phyloP scores from a whole-genome alignment of 2,113 vertebrate genomes.

The Marmota flaviventris region DNA sequence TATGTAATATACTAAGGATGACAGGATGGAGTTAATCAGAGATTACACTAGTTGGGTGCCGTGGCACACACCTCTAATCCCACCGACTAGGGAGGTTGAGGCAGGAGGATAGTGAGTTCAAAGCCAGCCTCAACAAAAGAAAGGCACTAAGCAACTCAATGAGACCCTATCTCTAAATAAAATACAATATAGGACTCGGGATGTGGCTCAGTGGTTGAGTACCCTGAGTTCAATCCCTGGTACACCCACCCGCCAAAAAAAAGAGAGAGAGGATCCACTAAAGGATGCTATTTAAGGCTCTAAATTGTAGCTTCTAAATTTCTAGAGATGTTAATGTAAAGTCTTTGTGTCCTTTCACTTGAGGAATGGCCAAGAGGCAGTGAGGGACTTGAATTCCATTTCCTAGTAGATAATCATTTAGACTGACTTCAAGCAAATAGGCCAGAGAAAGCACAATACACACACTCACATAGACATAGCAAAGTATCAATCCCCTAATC shows the following conservation, averaged over 20 bases:
- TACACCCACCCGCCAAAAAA: too few species aligned
- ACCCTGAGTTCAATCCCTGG: too few species aligned
- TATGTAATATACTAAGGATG: background rate
- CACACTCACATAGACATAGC: background rate
- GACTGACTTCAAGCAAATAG: background rate
- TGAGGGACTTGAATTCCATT: background rate
- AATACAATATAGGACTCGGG: too few species aligned
- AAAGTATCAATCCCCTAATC: background rate
- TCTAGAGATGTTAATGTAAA: constrained; percentile 36
- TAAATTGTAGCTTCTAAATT: background rate
- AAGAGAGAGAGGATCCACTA: background rate
- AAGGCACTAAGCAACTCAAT: too few species aligned
- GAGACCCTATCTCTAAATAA: too few species aligned
- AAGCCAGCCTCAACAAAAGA: too few species aligned
- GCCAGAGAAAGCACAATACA: background rate
- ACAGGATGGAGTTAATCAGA: background rate
- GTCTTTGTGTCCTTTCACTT: background rate
- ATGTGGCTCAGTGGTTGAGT: too few species aligned
- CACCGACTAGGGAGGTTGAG: too few species aligned
- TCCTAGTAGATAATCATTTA: background rate
- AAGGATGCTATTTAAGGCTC: background rate
- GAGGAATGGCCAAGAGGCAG: background rate
- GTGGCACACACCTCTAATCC: too few species aligned
- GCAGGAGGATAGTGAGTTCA: too few species aligned
- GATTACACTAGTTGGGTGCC: background rate